A percentile compares a stretch with the other conserved stretches of the same genome.
Conservation (phyloP, 2,888 invertebrate species). For the Galerucella calmariensis region DNA sequence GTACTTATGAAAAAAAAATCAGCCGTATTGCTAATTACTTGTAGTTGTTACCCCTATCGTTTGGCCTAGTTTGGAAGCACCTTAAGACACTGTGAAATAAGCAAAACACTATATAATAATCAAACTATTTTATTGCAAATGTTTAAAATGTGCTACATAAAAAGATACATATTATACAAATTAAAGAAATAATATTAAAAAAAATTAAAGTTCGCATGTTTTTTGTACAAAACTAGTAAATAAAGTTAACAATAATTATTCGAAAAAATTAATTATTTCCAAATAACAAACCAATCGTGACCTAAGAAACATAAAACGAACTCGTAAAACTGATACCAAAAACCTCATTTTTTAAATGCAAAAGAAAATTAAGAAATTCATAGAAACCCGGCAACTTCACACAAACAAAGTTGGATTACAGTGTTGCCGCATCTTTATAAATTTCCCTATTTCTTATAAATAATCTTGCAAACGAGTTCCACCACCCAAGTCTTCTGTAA, state of each 20-base stretch:
- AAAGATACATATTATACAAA: not conserved
- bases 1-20: too few relatives aligned
- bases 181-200: conserved; percentile 9
- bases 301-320: not conserved
- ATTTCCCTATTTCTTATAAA: conserved; percentile 25
- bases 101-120: not conserved
- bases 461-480: conserved; percentile 28
- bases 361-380: not conserved
- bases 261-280: not conserved
- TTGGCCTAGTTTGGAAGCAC: too few relatives aligned
- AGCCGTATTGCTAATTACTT: too few relatives aligned
- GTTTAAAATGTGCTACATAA: conserved; percentile 22
- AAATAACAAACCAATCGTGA: conserved; percentile 11
- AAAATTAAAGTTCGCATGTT: conserved; percentile 23
- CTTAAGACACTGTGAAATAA: too few relatives aligned
- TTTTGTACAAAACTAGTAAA: conserved; percentile 22
- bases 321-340: conserved; percentile 1
- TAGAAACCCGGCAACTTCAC: conserved; percentile 11
- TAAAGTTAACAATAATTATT: not conserved
- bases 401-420: not conserved
- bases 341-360: conserved; percentile 1
- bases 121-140: conserved; percentile 23
- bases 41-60: too few relatives aligned
- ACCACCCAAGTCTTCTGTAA: conserved; percentile 29
- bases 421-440: conserved; percentile 8